phyloP scores from a whole-genome alignment of 2,797 vertebrate species.

The Xenops minutus region DNA sequence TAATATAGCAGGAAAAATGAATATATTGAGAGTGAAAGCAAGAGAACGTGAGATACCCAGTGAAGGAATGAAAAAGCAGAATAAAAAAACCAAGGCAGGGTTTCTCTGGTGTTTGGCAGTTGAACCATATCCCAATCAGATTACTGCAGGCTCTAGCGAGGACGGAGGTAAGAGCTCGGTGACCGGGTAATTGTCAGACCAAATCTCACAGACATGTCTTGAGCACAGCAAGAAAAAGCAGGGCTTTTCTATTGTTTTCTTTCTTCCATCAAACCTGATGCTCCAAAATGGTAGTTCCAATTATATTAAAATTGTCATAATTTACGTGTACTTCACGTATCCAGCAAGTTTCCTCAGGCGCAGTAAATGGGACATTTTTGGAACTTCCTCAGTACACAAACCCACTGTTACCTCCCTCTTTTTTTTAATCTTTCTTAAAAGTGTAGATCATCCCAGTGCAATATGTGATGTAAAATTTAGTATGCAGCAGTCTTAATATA shows the following conservation, averaged over 20 bases:
- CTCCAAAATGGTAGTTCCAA: not conserved
- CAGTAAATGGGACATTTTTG: not conserved
- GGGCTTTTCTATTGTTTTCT: not conserved
- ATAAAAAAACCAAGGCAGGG: not conserved
- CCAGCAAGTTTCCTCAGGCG: not conserved
- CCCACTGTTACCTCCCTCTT: not conserved
- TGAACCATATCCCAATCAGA: conserved; percentile 10
- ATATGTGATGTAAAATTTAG: not conserved
- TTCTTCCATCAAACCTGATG: not conserved
- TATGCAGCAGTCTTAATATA: not conserved
- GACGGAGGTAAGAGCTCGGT: not conserved
- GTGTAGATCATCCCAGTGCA: not conserved
- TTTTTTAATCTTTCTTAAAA: not conserved
- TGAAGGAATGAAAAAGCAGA: not conserved
- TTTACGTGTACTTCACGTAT: not conserved
- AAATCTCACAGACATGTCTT: not conserved
- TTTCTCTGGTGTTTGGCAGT: not conserved
- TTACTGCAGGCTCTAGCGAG: not conserved
- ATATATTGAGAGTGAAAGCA: not conserved
- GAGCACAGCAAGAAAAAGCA: not conserved
- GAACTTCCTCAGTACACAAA: not conserved
- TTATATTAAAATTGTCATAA: not conserved
- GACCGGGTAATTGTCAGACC: not conserved
- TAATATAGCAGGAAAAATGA: not conserved
- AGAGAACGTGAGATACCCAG: rapidly evolving